Base-by-base conservation (phyloP, 2,113 vertebrate species). In the Corvus moneduloides region DNA sequence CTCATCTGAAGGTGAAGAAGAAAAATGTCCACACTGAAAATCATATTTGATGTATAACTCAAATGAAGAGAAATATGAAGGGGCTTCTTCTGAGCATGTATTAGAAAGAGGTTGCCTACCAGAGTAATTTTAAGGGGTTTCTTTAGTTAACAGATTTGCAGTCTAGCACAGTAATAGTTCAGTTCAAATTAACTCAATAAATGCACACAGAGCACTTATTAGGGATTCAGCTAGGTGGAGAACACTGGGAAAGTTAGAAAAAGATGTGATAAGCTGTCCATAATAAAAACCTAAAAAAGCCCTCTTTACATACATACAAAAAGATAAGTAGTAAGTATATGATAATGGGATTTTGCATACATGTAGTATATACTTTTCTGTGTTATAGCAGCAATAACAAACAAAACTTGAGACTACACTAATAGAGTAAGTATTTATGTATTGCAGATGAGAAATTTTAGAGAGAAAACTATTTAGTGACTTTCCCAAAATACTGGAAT, bases 41-140 rank as follows among this genome's bases (percentile, higher is more conserved):
- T 90, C 58, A 54, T 54, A 91, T 43, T 48, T 94, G 51, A 92
- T 80, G 30, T 88, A 64, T 82, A 95, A 96, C 28, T 94, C 84
- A 39, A 73, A 26, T 75, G 26, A 81, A 90, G 49, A 86, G 11
- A 55, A 61, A 33, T 80, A 79, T 13, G 22, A 27, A 49, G 17
- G 2, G 2, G 7, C 8, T 28, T 39, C 79, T 88, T 56, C 27
- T 69, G 43, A 95, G 62, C 21, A 69, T 52, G 46, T 84, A 30
- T 66, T 35, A 89, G 41, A 76, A 78, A 72, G 30, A 68, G 26
- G 11, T 67, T 49, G 52, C 39, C 63, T 76, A 67, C 32, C 17
- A 72, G 46, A 32, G 7, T 80, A 3, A 20, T 89, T 87, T 69
- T 58, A 84, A 82, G 41, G 7, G 5, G 9, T 46, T 91, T 78